Evolutionary conservation across 2,113 vertebrate species (phyloP), one percentile per base, ranked within the genome.

Genomic region (Archilochus colubris): DNA sequence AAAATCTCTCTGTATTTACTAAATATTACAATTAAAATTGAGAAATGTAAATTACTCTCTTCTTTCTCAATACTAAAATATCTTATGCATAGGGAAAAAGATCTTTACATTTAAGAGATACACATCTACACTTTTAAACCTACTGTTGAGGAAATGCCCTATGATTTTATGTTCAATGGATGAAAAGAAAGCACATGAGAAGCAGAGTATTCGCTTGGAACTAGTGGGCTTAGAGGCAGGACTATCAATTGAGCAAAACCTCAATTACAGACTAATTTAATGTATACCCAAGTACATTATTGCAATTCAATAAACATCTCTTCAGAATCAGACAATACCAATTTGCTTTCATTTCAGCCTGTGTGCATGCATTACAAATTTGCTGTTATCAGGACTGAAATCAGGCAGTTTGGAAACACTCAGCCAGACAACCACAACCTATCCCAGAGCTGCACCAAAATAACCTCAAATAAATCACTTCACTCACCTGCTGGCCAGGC

Each of bases 221-320:
- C 83, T 86, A 92, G 91, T 28, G 76, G 82, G 88, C 64, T 93
- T 93, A 88, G 55, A 91, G 86, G 82, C 78, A 53, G 21, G 75
- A 72, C 8, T 74, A 28, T 67, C 76, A 94, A 85, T 3, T 88
- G 93, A 96, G 66, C n/a, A 54, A 96, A 97, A 87, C 57, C 63
- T 96, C 96, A 95, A 90, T 96, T 97, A 96, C 69, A 86, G 85
- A 92, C 93, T 96, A 86, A 97, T 97, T 94, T 91, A 93, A 97
- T 75, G 72, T 89, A 93, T 73, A 94, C 68, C 80, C 86, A 92
- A 94, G 80, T 66, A 94, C 94, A 96, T 96, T 86, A 95, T 33
- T 94, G 64, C 92, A 96, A 96, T 95, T 96, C 96, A 95, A 94
- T 97, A 97, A 97, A 94, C 88, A 95, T 83, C 92, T 96, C 96